Evolutionary conservation across 2,888 invertebrate genomes (phyloP).

Genomic region (Leistus spinibarbis): DNA sequence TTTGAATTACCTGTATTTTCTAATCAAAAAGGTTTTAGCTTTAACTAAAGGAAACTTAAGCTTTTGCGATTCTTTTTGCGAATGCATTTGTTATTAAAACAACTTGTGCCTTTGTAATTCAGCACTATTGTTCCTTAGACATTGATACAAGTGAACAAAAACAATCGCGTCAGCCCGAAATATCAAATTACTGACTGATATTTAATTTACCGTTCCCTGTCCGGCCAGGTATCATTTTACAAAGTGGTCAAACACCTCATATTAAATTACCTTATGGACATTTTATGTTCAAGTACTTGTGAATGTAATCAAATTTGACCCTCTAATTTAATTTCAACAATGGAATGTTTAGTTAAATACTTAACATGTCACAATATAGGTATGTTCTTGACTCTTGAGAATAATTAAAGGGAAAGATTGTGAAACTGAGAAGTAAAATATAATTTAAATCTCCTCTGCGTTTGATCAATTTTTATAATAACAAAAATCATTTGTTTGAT

Average conservation of each 20-base stretch:
- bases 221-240: constrained; percentile 14
- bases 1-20: no score
- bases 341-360: not conserved
- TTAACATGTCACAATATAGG: no score
- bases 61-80: not conserved
- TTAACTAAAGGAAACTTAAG: no score
- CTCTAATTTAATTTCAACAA: constrained; percentile 20
- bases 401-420: no score
- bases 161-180: not conserved
- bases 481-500: no score
- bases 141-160: not conserved
- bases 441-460: no score
- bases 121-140: not conserved
- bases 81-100: not conserved
- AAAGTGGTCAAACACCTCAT: constrained; percentile 4
- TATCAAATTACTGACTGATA: constrained; percentile 19
- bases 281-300: constrained; percentile 23
- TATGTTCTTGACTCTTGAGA: no score
- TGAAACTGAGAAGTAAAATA: no score
- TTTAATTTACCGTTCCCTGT: constrained; percentile 21
- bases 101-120: not conserved
- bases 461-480: no score
- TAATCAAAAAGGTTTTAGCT: no score
- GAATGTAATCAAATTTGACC: constrained; percentile 24
- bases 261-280: constrained; percentile 26